Base-by-base conservation (phyloP, 2,113 vertebrate genomes). In the Ahaetulla prasina region DNA sequence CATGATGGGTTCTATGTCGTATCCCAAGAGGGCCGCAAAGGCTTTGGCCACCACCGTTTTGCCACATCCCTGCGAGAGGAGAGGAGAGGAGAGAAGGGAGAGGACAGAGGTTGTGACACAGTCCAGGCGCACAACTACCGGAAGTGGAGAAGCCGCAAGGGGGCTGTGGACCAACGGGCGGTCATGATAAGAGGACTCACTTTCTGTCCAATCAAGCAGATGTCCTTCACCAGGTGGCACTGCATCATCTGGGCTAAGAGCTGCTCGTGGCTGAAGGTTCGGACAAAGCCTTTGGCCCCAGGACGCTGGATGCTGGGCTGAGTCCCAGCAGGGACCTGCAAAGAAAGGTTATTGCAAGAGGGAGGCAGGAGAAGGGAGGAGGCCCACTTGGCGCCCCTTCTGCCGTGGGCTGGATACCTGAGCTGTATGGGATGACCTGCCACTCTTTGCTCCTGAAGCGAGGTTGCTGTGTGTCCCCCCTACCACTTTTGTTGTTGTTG, bases 171-270 rank as follows among this genome's bases (percentile, higher is more conserved):
- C n/a, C n/a, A n/a, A n/a, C n/a, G n/a, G n/a, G n/a, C n/a, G n/a
- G n/a, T n/a, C n/a, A n/a, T n/a, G n/a, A n/a, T n/a, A n/a, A n/a
- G n/a, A n/a, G n/a, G n/a, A 93, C 96, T 98, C 98, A 99, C 99
- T 98, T 99, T 99, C 95, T 98, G 97, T 96, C 99, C 99, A 86
- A 99, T 98, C 91, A 99, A 97, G 95, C 99, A 99, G 60, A 99
- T 97, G 95, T 99, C 99, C 96, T 99, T 99, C 93, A 98, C 98
- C 97, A 99, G 98, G 95, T 99, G 99, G 1, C 99, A 99, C 93
- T 98, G 98, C 97, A 99, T 98, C 98, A 99, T 99, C 95, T 99
- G 98, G 43, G 98, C 98, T 94, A 99, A 95, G 10, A 99, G 97
- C 39, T 98, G 98, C 90, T 98, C 95, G 92, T 99, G 99, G 92